Evolutionary conservation across 2,113 vertebrate species (phyloP).

Genomic region (Alectura lathami): DNA sequence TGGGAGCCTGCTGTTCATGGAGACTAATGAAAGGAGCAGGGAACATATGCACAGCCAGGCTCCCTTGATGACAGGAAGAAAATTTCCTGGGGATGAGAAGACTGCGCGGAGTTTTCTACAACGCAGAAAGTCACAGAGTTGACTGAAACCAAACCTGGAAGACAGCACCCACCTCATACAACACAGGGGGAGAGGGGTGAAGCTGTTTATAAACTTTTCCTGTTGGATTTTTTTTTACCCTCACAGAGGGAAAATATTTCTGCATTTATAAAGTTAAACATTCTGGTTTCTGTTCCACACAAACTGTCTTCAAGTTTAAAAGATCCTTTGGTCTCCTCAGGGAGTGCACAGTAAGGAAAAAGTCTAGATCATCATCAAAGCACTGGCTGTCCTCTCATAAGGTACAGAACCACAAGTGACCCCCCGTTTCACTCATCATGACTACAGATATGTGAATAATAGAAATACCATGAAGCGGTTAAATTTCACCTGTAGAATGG

Average conservation of each 20-base stretch:
- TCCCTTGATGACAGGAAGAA: not conserved
- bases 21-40: not conserved
- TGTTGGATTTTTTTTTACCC: not conserved
- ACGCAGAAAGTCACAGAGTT: not conserved
- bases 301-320: not conserved
- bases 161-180: not conserved
- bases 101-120: not conserved
- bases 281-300: not conserved
- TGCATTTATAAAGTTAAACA: not conserved
- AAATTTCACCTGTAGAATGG: not conserved
- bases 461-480: not conserved
- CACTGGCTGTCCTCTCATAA: not conserved
- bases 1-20: constrained; percentile 53
- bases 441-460: fast-evolving
- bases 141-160: constrained; percentile 18
- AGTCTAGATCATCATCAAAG: not conserved
- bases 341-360: not conserved
- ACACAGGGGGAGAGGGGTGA: not conserved
- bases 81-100: constrained; percentile 1
- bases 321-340: not conserved
- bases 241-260: not conserved
- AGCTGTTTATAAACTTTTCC: not conserved
- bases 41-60: constrained; percentile 1
- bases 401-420: not conserved
- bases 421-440: not conserved